Evolutionary conservation across 2,797 vertebrate species (phyloP).

Genomic region (Harpagifer antarcticus): DNA sequence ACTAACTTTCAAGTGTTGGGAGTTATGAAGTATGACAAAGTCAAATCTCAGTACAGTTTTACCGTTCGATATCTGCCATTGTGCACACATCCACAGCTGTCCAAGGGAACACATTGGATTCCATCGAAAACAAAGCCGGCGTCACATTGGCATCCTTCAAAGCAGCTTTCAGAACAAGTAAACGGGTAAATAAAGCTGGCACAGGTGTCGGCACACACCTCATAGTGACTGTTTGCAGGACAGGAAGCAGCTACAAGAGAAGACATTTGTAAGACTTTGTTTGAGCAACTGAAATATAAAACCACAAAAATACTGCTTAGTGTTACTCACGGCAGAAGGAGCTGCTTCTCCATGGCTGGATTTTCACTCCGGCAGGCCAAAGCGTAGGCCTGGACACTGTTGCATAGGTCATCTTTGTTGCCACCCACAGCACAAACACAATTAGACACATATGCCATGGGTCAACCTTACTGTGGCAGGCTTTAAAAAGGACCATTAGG

Average conservation of each 20-base stretch:
- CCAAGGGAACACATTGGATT: constrained; percentile 73
- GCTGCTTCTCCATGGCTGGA: constrained; percentile 79
- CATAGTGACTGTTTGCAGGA: constrained; percentile 84
- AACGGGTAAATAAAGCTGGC: constrained; percentile 72
- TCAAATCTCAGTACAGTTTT: constrained; percentile 23
- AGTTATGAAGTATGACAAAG: background rate
- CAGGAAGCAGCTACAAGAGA: constrained; percentile 79
- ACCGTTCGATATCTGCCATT: constrained; percentile 84
- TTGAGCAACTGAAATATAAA: background rate
- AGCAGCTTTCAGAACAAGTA: constrained; percentile 78
- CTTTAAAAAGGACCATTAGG: constrained; percentile 82
- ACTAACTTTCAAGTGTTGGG: background rate
- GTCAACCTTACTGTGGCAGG: constrained; percentile 79
- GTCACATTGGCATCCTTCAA: constrained; percentile 88
- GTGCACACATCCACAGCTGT: constrained; percentile 83
- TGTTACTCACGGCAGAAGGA: constrained; percentile 85
- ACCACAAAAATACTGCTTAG: background rate
- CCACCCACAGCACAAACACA: constrained; percentile 79
- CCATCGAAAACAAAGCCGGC: constrained; percentile 80
- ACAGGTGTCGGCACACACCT: constrained; percentile 80
- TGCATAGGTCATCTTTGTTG: constrained; percentile 72
- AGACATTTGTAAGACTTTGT: constrained; percentile 14
- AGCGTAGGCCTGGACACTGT: constrained; percentile 81
- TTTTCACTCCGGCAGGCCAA: constrained; percentile 77
- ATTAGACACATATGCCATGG: constrained; percentile 75